Conservation (phyloP, 2,888 invertebrate species). For the Crocallis elinguaria region DNA sequence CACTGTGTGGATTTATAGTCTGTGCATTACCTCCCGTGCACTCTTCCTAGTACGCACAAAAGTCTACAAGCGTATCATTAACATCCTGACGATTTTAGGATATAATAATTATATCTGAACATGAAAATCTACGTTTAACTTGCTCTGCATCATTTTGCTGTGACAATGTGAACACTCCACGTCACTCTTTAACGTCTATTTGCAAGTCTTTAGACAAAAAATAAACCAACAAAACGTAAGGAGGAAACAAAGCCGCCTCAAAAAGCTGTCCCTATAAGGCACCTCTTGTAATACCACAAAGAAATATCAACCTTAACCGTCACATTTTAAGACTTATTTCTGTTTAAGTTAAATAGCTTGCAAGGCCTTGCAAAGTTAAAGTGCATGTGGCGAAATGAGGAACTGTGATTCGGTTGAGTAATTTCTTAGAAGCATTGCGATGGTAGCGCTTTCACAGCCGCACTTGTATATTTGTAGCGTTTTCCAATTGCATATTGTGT, state of each 20-base stretch:
- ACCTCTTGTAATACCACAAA: conserved; percentile 18
- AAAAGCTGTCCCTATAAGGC: conserved; percentile 34
- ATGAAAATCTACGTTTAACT: too few relatives aligned
- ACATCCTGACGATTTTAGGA: too few relatives aligned
- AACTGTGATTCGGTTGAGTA: conserved; percentile 14
- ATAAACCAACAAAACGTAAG: conserved; percentile 43
- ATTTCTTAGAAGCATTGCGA: conserved; percentile 9
- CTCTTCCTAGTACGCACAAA: too few relatives aligned
- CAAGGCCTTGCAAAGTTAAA: conserved; percentile 17
- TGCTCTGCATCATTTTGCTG: conserved; percentile 3
- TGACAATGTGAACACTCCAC: conserved; percentile 5
- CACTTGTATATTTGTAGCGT: conserved; percentile 11
- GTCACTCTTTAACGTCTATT: conserved; percentile 26
- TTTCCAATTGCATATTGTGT: conserved; percentile 22
- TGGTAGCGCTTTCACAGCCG: conserved; percentile 2
- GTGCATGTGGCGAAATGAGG: conserved; percentile 25
- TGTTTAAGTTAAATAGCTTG: neutral
- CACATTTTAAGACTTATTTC: conserved; percentile 5
- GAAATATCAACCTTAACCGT: conserved; percentile 6
- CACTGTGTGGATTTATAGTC: too few relatives aligned
- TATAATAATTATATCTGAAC: too few relatives aligned
- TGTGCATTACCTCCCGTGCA: too few relatives aligned
- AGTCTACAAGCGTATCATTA: too few relatives aligned
- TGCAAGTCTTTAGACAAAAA: conserved; percentile 37
- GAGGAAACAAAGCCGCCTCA: conserved; percentile 49